A percentile compares a stretch with the other conserved stretches of the same genome.
Evolutionary conservation across 2,888 invertebrate species (phyloP).

Genomic region (Pheosia tremula): DNA sequence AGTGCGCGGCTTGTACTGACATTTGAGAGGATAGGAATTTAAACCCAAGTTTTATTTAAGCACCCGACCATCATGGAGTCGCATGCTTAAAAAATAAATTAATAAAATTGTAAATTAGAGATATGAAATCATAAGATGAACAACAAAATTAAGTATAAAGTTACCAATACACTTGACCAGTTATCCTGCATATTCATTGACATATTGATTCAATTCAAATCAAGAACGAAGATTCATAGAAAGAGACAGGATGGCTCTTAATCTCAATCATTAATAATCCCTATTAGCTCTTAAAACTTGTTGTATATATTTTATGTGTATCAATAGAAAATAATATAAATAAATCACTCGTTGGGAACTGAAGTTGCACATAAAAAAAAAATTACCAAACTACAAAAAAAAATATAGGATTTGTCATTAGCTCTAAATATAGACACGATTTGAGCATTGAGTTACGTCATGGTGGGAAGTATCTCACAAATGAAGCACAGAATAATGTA

Average conservation of each 20-base stretch:
- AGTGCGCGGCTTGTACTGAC: too few relatives aligned
- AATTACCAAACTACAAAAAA: not conserved
- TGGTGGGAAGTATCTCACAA: slow-evolving; percentile 30
- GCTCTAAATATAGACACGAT: slow-evolving; percentile 12
- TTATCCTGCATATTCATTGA: too few relatives aligned
- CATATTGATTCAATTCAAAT: too few relatives aligned
- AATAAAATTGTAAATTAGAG: not conserved
- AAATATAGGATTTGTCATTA: not conserved
- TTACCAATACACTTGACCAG: not conserved
- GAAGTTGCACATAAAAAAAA: not conserved
- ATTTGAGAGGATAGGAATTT: too few relatives aligned
- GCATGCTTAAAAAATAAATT: too few relatives aligned
- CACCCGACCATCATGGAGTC: too few relatives aligned
- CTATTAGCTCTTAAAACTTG: not conserved
- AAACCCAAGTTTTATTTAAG: too few relatives aligned
- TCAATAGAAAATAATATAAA: not conserved
- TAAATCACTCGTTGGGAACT: not conserved
- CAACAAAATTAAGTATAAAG: not conserved
- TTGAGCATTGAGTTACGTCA: slow-evolving; percentile 50
- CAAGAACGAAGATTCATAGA: too few relatives aligned
- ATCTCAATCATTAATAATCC: not conserved
- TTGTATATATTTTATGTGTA: not conserved
- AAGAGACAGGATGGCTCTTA: not conserved
- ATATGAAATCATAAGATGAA: not conserved
- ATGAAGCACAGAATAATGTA: not conserved